These are phyloP conservation scores for Gambusia yucatana DNA, from an alignment of 2,797 vertebrate genomes.

Conservation along the genomic window DNA sequence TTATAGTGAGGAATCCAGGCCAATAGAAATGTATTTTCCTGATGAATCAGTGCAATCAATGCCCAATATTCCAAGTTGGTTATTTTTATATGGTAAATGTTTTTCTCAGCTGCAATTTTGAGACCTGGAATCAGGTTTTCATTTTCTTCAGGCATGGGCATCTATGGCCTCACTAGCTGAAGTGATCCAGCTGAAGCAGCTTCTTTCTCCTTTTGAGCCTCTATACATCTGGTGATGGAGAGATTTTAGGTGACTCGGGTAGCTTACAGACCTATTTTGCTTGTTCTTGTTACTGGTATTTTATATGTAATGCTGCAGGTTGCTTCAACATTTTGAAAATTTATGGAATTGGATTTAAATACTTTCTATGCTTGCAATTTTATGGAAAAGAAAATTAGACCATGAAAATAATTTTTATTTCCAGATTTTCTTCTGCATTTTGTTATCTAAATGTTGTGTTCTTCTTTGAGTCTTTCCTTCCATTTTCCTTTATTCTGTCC, in stretches of 20 bases:
- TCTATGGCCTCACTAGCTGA: neutral
- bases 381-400: neutral
- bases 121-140: neutral
- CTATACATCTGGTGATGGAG: neutral
- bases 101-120: neutral
- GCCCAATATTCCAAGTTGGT: neutral
- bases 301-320: neutral
- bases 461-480: neutral
- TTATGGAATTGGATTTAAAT: neutral
- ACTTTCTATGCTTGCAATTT: neutral
- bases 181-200: neutral
- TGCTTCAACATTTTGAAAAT: neutral
- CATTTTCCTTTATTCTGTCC: neutral
- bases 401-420: neutral
- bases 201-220: neutral
- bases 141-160: neutral
- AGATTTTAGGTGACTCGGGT: neutral
- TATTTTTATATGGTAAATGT: neutral
- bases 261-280: neutral
- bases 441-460: neutral
- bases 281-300: neutral
- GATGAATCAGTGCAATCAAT: neutral
- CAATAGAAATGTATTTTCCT: neutral
- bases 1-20: neutral
- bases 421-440: neutral